phyloP scores from a whole-genome alignment of 1,140 invertebrate species.

The Chlorops oryzae region DNA sequence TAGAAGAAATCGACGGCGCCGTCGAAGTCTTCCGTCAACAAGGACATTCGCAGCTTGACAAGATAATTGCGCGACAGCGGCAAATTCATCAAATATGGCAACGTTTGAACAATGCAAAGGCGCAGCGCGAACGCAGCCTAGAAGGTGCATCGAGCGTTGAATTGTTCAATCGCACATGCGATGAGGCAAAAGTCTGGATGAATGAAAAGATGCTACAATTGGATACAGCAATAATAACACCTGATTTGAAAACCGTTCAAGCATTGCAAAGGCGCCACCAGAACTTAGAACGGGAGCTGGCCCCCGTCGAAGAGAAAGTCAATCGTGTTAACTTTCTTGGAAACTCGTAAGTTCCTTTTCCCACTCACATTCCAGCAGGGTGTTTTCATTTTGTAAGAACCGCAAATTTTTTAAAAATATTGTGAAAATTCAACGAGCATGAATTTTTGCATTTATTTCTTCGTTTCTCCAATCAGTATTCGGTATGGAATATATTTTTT shows the following conservation, averaged over 20 bases:
- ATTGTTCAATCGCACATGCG: slow-evolving; percentile 87
- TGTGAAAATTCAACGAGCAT: too few species aligned
- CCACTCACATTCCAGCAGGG: too few species aligned
- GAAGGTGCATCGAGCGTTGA: slow-evolving; percentile 92
- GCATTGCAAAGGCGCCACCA: slow-evolving; percentile 83
- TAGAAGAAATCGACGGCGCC: slow-evolving; percentile 82
- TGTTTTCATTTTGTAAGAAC: background rate
- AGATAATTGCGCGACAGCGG: slow-evolving; percentile 72
- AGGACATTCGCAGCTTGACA: slow-evolving; percentile 82
- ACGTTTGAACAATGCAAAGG: slow-evolving; percentile 79
- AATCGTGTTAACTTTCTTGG: slow-evolving; percentile 73
- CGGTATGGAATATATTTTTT: too few species aligned
- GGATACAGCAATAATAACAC: slow-evolving; percentile 70
- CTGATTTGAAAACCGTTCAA: slow-evolving; percentile 85
- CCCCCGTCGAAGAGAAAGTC: slow-evolving; percentile 85
- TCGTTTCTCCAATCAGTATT: background rate
- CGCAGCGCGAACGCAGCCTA: slow-evolving; percentile 83
- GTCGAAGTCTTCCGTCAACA: slow-evolving; percentile 80
- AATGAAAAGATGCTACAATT: slow-evolving; percentile 82
- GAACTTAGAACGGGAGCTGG: slow-evolving; percentile 81
- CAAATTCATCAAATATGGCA: slow-evolving; percentile 87
- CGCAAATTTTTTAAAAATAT: background rate
- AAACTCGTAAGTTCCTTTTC: slow-evolving; percentile 62
- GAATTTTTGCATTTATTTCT: too few species aligned
- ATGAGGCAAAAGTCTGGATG: slow-evolving; percentile 93